Base-by-base conservation (phyloP, 2,888 invertebrate species). In the Drosophila nr. fundita region DNA sequence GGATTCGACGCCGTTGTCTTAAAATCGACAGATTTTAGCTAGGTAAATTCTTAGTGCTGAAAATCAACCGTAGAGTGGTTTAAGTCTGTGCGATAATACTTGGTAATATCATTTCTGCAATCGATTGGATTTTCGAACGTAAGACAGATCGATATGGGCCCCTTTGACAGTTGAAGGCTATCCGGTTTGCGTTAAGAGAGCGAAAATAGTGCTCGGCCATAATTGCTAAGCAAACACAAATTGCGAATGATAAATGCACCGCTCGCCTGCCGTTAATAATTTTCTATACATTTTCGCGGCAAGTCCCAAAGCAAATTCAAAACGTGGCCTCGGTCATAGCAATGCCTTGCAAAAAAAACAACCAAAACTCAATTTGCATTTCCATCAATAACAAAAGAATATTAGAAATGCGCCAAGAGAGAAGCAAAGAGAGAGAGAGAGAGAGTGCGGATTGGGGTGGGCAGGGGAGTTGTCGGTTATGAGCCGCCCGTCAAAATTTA, bases 381-480 rank as follows among this genome's bases (percentile, higher is more conserved):
- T 87, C 87, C 86, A 89, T 87, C 86, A 87, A 86, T 86, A 86
- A 86, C 87, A 87, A 84, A 88, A 69, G 83, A 86, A 84, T 87
- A 87, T 87, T 78, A 87, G 85, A 61, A 55, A 64, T 36, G 76
- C 21, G 55, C 73, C 36, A 34, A n/a, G 27, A 49, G 34, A 36
- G 34, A 11, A 13, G 38, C n/a, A 24, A 4, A 11, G 29, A 30
- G n/a, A 30, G 32, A 29, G n/a, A 30, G 32, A 29, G 4, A 18
- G 27, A 10, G 1, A 11, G n/a, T 10, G 18, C 0, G n/a, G 32
- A 10, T 27, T 4, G 1, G n/a, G 30, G n/a, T 1, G 24, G 6
- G 29, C 0, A 8, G 52, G n/a, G 24, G 6, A 15, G 18, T 2
- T n/a, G 27, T 27, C 29, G 50, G 42, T 66, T 59, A 71, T 55